Evolutionary conservation across 2,888 invertebrate genomes (phyloP).

Genomic region (Agrotis ipsilon): DNA sequence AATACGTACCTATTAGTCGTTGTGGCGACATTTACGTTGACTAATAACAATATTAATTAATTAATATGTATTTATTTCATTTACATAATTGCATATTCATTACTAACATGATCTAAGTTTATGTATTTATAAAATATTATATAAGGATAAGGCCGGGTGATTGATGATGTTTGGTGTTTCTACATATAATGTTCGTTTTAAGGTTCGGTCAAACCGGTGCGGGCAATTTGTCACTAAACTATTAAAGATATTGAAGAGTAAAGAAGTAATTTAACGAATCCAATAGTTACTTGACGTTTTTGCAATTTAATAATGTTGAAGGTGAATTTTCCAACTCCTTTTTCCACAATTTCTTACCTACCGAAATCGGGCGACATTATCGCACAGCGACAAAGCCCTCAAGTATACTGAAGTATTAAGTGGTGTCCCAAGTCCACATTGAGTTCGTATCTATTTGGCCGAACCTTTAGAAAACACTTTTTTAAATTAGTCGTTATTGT

Average conservation of each 20-base stretch:
- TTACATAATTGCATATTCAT: constrained; percentile 37
- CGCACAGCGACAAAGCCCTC: no score
- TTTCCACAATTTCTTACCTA: no score
- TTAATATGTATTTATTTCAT: constrained; percentile 39
- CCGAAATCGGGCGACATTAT: no score
- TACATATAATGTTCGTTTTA: constrained; percentile 13
- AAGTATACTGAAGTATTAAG: background rate
- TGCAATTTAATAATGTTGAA: no score
- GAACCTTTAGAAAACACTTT: background rate
- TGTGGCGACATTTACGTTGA: background rate
- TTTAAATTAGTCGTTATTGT: constrained; percentile 23
- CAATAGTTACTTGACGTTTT: no score
- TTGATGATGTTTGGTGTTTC: constrained; percentile 6
- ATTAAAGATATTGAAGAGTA: background rate
- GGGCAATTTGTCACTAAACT: no score
- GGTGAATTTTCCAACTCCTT: no score
- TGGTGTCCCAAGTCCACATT: background rate
- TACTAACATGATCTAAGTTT: constrained; percentile 40
- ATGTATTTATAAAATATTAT: constrained; percentile 7
- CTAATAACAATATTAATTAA: constrained; percentile 26
- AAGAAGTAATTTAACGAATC: no score
- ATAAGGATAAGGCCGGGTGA: constrained; percentile 6
- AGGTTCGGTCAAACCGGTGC: background rate
- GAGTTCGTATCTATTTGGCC: background rate
- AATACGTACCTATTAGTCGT: background rate